Base-by-base conservation (phyloP, 1,140 invertebrate genomes). In the Nixonia krombeini region DNA sequence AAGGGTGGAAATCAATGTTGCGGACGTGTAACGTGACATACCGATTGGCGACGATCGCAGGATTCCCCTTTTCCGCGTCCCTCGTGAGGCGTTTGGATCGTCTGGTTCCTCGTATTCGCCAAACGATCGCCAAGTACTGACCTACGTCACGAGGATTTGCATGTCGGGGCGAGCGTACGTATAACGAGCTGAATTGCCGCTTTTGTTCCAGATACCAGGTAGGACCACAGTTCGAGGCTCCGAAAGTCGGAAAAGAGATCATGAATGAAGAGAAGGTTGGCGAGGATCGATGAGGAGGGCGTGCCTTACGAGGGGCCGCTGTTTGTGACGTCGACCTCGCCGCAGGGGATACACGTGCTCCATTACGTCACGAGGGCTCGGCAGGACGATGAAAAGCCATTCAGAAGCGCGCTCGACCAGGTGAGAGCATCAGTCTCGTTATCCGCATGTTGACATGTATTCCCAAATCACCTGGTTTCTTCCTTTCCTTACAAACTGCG, bases 281-380 rank as follows among this genome's bases (percentile, higher is more conserved):
- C 59, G 67, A 73, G 70, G 65, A 81, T 82, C 80, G 78, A 82
- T 79, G 72, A 62, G 65, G 73, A 78, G 73, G 80, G 80, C 73
- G 75, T 79, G 75, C 65, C 75, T 72, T 59, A 26, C 67, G 74
- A 55, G 13, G 31, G 42, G 29, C 29, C 16, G 42, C 23, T 23
- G 44, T 44, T 31, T 50, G 65, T 66, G 58, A 72, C 72, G 69
- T 67, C 63, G 62, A 69, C 57, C 62, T 59, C 70, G 62, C 56
- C 55, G 57, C 66, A 55, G 66, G 66, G 70, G 57, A 62, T 76
- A 70, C 81, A 83, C 81, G 80, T 83, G 80, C 67, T 82, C 72
- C 67, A 58, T 81, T 77, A 75, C 79, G 75, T 80, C 76, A 81
- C 64, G 56, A 76, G 74, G 67, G 76, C 68, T 47, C 63, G 45